Percentiles rank a stretch among this genome's conserved stretches.
These are phyloP conservation scores for Torymus auratus DNA, from an alignment of 2,888 invertebrate genomes.

Conservation along the genomic window DNA sequence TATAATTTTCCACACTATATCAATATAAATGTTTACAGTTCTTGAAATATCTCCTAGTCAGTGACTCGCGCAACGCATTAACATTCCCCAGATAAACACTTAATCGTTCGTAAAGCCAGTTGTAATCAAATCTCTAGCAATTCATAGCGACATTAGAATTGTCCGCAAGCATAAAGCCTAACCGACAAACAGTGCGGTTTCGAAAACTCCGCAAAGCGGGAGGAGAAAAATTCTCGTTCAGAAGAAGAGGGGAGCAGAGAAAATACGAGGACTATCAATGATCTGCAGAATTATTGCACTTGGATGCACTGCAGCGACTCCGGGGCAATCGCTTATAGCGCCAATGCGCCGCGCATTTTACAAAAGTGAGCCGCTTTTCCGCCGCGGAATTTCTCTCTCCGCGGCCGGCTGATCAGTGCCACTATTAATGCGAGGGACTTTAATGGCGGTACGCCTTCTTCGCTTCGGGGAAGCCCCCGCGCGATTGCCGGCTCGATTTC, in stretches of 20 bases:
- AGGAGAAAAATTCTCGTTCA: neutral
- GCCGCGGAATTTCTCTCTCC: neutral
- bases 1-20: no score
- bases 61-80: conserved; percentile 11
- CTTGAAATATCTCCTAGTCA: no score
- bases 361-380: conserved; percentile 14
- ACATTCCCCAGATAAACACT: conserved; percentile 26
- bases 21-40: no score
- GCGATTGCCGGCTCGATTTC: neutral
- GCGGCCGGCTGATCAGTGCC: neutral
- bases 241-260: no score
- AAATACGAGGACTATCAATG: no score
- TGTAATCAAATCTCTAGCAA: conserved; percentile 4
- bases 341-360: neutral
- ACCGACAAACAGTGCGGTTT: neutral
- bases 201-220: neutral
- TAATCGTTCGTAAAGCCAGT: conserved; percentile 11
- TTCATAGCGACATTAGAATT: neutral
- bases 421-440: neutral
- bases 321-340: neutral
- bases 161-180: neutral
- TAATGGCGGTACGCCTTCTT: neutral
- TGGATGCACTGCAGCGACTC: no score
- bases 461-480: conserved; percentile 16
- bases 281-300: no score